Conservation (phyloP, 2,113 vertebrate species). For the Phrynocephalus versicolor region DNA sequence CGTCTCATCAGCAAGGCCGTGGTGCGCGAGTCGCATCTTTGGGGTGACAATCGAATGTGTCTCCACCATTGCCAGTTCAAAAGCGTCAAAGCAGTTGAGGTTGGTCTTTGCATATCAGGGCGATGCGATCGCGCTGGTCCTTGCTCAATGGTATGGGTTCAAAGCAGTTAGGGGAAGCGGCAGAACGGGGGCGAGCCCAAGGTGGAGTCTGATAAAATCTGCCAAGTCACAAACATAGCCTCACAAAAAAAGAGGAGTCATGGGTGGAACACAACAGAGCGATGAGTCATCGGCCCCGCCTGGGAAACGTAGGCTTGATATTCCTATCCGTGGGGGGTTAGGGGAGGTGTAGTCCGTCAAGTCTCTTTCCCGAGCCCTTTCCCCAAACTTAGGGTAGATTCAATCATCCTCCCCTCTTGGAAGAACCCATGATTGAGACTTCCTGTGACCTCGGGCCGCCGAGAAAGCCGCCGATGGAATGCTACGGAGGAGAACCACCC, state of each 20-base stretch:
- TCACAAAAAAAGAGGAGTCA: neutral
- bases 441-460: neutral
- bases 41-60: neutral
- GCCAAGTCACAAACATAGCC: neutral
- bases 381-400: too few species aligned
- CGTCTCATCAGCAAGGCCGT: too few species aligned
- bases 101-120: neutral
- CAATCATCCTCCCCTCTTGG: neutral
- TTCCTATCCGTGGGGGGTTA: too few species aligned
- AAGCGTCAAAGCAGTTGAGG: too few species aligned
- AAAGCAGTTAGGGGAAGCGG: neutral
- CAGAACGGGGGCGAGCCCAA: neutral
- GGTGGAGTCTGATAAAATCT: neutral
- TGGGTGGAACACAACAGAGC: neutral
- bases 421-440: constrained; percentile 4
- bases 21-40: neutral
- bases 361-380: too few species aligned
- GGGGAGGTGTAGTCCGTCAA: too few species aligned
- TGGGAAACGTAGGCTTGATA: too few species aligned
- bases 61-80: too few species aligned
- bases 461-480: constrained; percentile 7
- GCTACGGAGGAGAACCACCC: neutral
- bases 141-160: neutral
- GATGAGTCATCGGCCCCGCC: neutral
- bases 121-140: too few species aligned